Conservation (phyloP, 2,888 invertebrate genomes). For the Schizotus pectinicornis region DNA sequence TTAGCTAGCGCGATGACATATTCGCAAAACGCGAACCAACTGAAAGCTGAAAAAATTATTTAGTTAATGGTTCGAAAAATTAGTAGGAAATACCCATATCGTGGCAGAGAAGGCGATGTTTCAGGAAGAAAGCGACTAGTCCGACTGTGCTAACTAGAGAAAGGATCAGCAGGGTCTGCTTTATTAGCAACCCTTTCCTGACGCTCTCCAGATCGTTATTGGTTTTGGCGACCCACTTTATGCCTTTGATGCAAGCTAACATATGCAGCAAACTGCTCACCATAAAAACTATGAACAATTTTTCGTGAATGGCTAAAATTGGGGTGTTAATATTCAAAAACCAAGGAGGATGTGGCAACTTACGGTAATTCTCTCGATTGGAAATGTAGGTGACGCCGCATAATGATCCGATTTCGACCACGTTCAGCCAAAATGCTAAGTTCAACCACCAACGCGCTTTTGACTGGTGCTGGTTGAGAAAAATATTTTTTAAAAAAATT, state of each 20-base stretch:
- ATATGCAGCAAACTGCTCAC: conserved; percentile 82
- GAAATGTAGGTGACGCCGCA: conserved; percentile 93
- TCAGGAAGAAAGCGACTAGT: conserved; percentile 84
- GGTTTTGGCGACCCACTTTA: conserved; percentile 49
- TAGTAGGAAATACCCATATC: conserved; percentile 75
- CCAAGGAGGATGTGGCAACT: conserved; percentile 58
- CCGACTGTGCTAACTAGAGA: conserved; percentile 83
- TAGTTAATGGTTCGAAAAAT: not conserved
- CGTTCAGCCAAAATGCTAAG: conserved; percentile 81
- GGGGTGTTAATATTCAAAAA: not conserved
- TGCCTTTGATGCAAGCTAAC: conserved; percentile 72
- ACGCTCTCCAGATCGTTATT: conserved; percentile 43
- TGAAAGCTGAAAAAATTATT: conserved; percentile 76
- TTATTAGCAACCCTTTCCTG: conserved; percentile 57
- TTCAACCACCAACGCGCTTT: conserved; percentile 69
- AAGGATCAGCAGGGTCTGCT: conserved; percentile 76
- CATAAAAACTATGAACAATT: conserved; percentile 92
- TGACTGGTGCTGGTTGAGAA: conserved; percentile 55
- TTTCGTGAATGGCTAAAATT: conserved; percentile 80
- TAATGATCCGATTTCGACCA: conserved; percentile 83
- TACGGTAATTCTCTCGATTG: conserved; percentile 94
- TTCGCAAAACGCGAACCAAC: conserved; percentile 93
- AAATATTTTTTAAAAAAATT: conserved; percentile 17
- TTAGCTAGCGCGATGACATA: conserved; percentile 90
- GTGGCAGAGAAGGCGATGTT: conserved; percentile 87